A percentile compares a stretch with the other conserved stretches of the same genome.
phyloP scores from a whole-genome alignment of 2,888 invertebrate species.

The Heliconius sara region DNA sequence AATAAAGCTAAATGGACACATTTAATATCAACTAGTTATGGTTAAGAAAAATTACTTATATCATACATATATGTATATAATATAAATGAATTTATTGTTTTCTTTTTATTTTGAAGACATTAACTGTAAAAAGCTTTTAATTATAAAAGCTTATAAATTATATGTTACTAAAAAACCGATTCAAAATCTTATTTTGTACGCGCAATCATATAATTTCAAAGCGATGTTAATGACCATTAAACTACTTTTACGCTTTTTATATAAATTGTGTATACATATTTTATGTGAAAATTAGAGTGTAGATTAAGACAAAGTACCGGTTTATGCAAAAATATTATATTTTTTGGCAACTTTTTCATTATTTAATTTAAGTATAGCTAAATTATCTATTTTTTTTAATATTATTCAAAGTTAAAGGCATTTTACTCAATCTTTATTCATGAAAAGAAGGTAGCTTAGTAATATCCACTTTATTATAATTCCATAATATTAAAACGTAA shows the following conservation, averaged over 20 bases:
- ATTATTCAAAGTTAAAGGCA: too few species aligned
- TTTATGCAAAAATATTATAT: slow-evolving; percentile 8
- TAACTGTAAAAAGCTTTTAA: neutral
- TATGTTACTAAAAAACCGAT: neutral
- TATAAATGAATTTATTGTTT: neutral
- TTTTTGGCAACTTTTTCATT: neutral
- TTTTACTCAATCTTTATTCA: too few species aligned
- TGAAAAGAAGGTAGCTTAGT: too few species aligned
- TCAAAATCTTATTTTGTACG: neutral
- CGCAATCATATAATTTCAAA: slow-evolving; percentile 16
- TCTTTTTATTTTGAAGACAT: neutral
- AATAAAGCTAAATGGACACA: neutral
- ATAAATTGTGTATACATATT: slow-evolving; percentile 6
- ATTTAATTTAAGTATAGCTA: too few species aligned
- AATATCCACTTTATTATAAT: too few species aligned
- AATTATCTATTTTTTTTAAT: too few species aligned
- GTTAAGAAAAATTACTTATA: neutral
- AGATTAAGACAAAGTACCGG: slow-evolving; percentile 12
- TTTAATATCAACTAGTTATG: neutral
- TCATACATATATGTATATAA: neutral
- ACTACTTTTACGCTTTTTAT: slow-evolving; percentile 22
- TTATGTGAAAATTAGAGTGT: neutral
- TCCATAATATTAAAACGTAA: too few species aligned
- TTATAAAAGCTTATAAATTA: slow-evolving; percentile 22
- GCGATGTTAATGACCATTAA: slow-evolving; percentile 31